Conservation (phyloP, 2,113 vertebrate species). For the Phoenicopterus ruber region DNA sequence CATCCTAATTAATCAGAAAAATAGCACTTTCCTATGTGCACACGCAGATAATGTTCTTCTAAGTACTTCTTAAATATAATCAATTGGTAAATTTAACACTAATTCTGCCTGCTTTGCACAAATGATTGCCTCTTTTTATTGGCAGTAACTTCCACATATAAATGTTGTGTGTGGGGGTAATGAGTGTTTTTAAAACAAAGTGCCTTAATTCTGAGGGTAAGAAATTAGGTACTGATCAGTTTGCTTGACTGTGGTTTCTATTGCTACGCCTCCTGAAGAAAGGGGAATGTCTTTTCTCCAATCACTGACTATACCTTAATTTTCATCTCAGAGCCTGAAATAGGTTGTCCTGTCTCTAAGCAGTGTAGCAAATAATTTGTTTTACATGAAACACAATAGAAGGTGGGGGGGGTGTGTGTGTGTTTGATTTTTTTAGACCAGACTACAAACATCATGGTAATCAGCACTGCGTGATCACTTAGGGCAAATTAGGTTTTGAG, state of each 20-base stretch:
- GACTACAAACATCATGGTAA: neutral
- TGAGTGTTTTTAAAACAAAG: neutral
- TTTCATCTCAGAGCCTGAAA: neutral
- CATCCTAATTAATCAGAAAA: neutral
- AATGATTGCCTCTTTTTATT: neutral
- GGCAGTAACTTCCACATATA: neutral
- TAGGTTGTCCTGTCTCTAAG: neutral
- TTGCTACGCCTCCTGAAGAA: neutral
- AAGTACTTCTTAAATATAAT: neutral
- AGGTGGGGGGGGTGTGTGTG: accelerated
- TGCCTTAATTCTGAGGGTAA: neutral
- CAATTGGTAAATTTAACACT: neutral
- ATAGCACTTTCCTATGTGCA: neutral
- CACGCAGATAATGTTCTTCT: neutral
- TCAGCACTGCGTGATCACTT: accelerated
- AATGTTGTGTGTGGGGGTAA: neutral
- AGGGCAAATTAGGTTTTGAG: neutral
- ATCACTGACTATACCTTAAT: neutral
- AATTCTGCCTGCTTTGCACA: neutral
- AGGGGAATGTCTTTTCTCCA: neutral
- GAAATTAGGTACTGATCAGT: neutral
- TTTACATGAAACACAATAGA: neutral
- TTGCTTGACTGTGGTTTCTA: neutral
- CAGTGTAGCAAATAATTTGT: neutral
- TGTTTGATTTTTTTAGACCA: neutral